These are phyloP conservation scores for Ethmia dodecea DNA, from an alignment of 2,888 invertebrate species.

Conservation along the genomic window DNA sequence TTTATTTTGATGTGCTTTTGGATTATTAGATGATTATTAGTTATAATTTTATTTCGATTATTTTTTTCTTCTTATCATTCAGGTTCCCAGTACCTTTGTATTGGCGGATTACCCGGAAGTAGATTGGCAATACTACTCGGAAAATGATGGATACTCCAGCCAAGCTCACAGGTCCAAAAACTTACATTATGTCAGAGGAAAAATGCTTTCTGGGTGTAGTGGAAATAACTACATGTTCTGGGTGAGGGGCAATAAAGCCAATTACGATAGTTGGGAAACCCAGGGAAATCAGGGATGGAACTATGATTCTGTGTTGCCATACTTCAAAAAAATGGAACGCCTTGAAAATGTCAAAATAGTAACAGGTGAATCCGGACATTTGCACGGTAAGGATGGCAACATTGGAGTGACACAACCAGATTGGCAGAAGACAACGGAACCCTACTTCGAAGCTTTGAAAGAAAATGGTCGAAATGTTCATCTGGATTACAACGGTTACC, in stretches of 20 bases:
- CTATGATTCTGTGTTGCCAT: constrained; percentile 27
- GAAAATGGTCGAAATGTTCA: constrained; percentile 31
- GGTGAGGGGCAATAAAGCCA: constrained; percentile 79
- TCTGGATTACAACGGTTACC: constrained; percentile 27
- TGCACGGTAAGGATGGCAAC: constrained; percentile 24
- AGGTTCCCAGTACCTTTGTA: constrained; percentile 26
- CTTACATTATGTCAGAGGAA: constrained; percentile 72
- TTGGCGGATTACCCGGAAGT: constrained; percentile 43
- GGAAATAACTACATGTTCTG: constrained; percentile 82
- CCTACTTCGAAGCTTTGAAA: constrained; percentile 32
- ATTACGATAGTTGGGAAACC: constrained; percentile 81
- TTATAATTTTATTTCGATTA: too few species aligned
- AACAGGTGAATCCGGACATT: constrained; percentile 35
- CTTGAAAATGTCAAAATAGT: constrained; percentile 19
- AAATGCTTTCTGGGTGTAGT: constrained; percentile 81
- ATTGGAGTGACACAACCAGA: constrained; percentile 30
- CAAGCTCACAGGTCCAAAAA: constrained; percentile 23
- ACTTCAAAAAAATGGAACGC: constrained; percentile 34
- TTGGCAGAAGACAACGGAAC: constrained; percentile 41
- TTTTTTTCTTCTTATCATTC: constrained; percentile 17
- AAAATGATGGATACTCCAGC: constrained; percentile 23
- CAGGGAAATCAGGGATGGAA: constrained; percentile 70
- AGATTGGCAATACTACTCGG: constrained; percentile 76
- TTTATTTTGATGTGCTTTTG: too few species aligned
- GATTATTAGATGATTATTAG: too few species aligned